These are phyloP conservation scores for Ammospiza caudacuta DNA, from an alignment of 2,113 vertebrate species.

Conservation along the genomic window DNA sequence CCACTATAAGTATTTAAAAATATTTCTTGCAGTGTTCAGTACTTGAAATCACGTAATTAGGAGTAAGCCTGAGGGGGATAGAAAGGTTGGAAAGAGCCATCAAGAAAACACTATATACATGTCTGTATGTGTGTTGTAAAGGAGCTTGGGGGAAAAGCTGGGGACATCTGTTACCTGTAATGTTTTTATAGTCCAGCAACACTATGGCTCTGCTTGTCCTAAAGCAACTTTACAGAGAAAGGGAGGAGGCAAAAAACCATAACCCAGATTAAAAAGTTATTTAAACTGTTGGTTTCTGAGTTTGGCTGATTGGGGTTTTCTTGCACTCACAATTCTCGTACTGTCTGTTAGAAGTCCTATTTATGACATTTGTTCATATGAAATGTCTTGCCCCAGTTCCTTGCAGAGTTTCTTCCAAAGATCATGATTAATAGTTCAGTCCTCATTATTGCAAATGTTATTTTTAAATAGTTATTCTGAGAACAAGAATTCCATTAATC, in stretches of 20 bases:
- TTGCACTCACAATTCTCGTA: background rate
- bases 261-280: background rate
- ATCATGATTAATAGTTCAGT: slow-evolving; percentile 72
- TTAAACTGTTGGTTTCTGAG: background rate
- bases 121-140: background rate
- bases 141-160: background rate
- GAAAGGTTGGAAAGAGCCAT: background rate
- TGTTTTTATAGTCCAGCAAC: background rate
- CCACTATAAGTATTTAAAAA: background rate
- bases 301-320: background rate
- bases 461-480: slow-evolving; percentile 71
- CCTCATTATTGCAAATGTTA: slow-evolving; percentile 73
- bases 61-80: background rate
- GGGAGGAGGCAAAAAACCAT: background rate
- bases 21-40: background rate
- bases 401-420: slow-evolving; percentile 56
- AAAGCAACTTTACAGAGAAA: background rate
- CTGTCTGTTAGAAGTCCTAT: slow-evolving; percentile 18
- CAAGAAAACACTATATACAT: background rate
- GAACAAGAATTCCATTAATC: slow-evolving; percentile 84
- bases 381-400: slow-evolving; percentile 26
- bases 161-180: background rate
- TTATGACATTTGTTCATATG: slow-evolving; percentile 48
- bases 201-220: background rate
- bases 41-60: background rate